Evolutionary conservation across 2,888 invertebrate genomes (phyloP), one percentile per base, ranked within the genome.

Genomic region (Cataglyphis rosenhaueri): DNA sequence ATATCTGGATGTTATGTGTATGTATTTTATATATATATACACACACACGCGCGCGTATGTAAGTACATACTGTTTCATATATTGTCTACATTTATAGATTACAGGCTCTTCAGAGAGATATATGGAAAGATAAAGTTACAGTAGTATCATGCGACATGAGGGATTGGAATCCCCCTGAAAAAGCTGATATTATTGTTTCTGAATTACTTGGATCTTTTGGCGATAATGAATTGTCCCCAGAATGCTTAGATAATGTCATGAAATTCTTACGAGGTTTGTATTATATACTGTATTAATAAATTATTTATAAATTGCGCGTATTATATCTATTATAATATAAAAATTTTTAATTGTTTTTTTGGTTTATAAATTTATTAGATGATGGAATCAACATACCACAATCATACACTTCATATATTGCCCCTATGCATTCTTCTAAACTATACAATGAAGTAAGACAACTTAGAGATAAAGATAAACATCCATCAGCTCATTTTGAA

Each of bases 221-320:
- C 29, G 99, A 99, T 94, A 99, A 99, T 94, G 99, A 99, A 95
- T 96, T 99, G 15, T 99, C 99, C 0, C 99, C 99, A 0, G 99
- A 99, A 95, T 99, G 99, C 94, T 95, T 99, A 71, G 99, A 99
- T 95, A 99, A 99, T 3, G 99, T 98, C 3, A 97, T 98, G 90
- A 96, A 97, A 57, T 97, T 98, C 87, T 95, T 99, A 6, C 97
- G 97, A 95, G 96, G 96, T 95, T 84, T 32, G 79, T 10, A 15
- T 66, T 61, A 3, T 25, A 12, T 18, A 41, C 10, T 10, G 25
- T 57, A 68, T 48, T 29, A 44, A 25, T 25, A 25, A 25, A 25
- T 25, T 25, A 25, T 25, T 25, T 29, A 9, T 21, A 61, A 66
- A 52, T 1, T 52, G 5, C 52, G 18, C 18, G 21, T n/a, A 52